Conservation (phyloP, 2,113 vertebrate species). For the Catharus fuscescens region DNA sequence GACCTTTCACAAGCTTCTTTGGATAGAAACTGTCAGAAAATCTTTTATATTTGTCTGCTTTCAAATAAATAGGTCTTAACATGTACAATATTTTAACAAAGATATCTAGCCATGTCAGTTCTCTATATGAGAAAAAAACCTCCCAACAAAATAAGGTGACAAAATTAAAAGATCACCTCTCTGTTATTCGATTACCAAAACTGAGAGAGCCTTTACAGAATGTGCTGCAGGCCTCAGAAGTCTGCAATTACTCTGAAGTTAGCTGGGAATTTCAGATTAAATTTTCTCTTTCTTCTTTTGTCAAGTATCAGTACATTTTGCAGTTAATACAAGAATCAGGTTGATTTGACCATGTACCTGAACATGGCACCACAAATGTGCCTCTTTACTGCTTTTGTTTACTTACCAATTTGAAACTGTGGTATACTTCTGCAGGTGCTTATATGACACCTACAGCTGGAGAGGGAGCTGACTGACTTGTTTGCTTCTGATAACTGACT, state of each 20-base stretch:
- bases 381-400: not conserved
- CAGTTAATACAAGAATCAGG: not conserved
- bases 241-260: not conserved
- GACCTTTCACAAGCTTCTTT: slow-evolving; percentile 11
- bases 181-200: not conserved
- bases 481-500: not conserved
- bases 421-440: not conserved
- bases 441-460: not conserved
- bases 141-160: not conserved
- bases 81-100: not conserved
- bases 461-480: not conserved
- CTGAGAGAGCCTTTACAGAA: not conserved
- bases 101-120: not conserved
- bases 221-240: not conserved
- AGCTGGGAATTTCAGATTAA: not conserved
- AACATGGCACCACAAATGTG: not conserved
- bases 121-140: not conserved
- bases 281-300: not conserved
- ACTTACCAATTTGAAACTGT: not conserved
- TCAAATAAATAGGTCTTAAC: not conserved
- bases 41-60: not conserved
- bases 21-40: not conserved
- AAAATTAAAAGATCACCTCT: not conserved
- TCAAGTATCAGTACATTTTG: not conserved
- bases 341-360: not conserved